Percentiles rank a stretch among this genome's conserved stretches.
Evolutionary conservation across 2,888 invertebrate species (phyloP).

Genomic region (Sericinus montela): DNA sequence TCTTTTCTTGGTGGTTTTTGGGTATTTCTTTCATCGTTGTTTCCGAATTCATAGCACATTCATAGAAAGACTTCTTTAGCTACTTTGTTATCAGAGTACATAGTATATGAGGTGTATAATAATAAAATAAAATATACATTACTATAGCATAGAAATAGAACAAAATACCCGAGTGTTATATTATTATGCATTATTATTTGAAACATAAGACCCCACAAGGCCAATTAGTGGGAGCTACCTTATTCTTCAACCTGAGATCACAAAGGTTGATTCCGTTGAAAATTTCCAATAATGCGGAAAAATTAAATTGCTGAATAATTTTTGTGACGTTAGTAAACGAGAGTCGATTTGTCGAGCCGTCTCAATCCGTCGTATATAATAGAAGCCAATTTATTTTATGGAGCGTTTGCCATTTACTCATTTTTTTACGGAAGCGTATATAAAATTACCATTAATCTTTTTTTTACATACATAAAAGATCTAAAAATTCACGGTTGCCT

Average conservation of each 20-base stretch:
- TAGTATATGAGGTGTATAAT: too few relatives aligned
- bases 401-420: slow-evolving; percentile 5
- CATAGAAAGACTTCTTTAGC: too few relatives aligned
- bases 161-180: background rate
- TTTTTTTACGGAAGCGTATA: background rate
- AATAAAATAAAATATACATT: too few relatives aligned
- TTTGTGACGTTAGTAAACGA: slow-evolving; percentile 9
- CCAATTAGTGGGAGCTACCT: background rate
- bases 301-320: slow-evolving; percentile 12
- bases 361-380: slow-evolving; percentile 12
- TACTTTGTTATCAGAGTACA: background rate
- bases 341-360: slow-evolving; percentile 10
- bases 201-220: background rate
- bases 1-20: too few relatives aligned
- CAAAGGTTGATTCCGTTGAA: background rate
- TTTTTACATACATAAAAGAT: too few relatives aligned
- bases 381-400: slow-evolving; percentile 12
- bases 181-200: too few relatives aligned
- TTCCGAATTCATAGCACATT: too few relatives aligned
- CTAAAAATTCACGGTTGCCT: too few relatives aligned
- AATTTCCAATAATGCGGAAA: slow-evolving; percentile 8
- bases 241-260: background rate
- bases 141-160: background rate
- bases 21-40: too few relatives aligned
- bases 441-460: too few relatives aligned